A percentile compares a stretch with the other conserved stretches of the same genome.
These are phyloP conservation scores for Nanorana parkeri DNA, from an alignment of 2,113 vertebrate genomes.

Conservation along the genomic window DNA sequence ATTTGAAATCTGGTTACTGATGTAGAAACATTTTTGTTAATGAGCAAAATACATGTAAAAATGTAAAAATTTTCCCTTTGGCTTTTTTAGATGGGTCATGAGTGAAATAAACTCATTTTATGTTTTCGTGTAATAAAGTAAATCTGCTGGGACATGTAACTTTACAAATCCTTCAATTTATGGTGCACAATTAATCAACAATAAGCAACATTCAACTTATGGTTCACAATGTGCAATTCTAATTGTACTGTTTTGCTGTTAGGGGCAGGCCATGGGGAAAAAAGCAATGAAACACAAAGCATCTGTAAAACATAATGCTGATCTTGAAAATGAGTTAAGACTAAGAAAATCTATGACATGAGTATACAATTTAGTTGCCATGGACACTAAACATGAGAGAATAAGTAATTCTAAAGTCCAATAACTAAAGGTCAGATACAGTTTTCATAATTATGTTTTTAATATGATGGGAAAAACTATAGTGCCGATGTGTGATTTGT, in stretches of 20 bases:
- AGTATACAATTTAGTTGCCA: constrained; percentile 41
- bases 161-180: constrained; percentile 68
- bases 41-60: constrained; percentile 26
- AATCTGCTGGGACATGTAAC: constrained; percentile 70
- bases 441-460: constrained; percentile 36
- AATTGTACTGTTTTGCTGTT: constrained; percentile 35
- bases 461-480: constrained; percentile 41
- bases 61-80: constrained; percentile 9
- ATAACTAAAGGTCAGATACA: constrained; percentile 42
- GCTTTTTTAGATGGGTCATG: constrained; percentile 1
- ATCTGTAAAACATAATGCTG: constrained; percentile 70
- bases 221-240: constrained; percentile 32
- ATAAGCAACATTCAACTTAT: constrained; percentile 58
- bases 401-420: constrained; percentile 35
- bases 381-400: constrained; percentile 43
- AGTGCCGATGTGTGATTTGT: constrained; percentile 22
- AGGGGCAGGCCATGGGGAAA: constrained; percentile 61
- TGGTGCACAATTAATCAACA: constrained; percentile 69
- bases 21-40: constrained; percentile 14
- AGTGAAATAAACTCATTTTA: constrained; percentile 55
- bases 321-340: constrained; percentile 69
- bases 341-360: constrained; percentile 61
- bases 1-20: neutral
- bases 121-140: constrained; percentile 68
- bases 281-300: constrained; percentile 67